These are phyloP conservation scores for Poicephalus gulielmi DNA, from an alignment of 2,113 vertebrate species.

Conservation along the genomic window DNA sequence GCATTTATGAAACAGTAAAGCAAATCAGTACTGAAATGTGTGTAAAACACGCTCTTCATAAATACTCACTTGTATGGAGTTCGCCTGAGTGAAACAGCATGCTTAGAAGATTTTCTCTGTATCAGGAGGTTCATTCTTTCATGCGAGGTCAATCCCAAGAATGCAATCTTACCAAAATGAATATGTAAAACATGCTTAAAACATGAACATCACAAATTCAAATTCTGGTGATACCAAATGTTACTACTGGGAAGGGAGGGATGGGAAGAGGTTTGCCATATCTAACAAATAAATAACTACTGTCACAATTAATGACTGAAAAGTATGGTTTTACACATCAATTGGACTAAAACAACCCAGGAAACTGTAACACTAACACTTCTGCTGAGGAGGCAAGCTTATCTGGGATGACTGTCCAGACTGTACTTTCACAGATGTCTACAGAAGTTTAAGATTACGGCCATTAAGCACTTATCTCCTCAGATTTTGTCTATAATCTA, in stretches of 20 bases:
- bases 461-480: neutral
- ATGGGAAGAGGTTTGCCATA: neutral
- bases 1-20: neutral
- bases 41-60: neutral
- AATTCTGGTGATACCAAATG: neutral
- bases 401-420: neutral
- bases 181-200: neutral
- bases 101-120: conserved; percentile 80
- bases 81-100: conserved; percentile 82
- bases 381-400: neutral
- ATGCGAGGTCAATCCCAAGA: conserved; percentile 89
- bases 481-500: neutral
- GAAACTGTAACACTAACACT: neutral
- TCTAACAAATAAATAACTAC: neutral
- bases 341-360: neutral
- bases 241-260: neutral
- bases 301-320: neutral
- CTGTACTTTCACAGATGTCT: neutral
- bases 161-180: conserved; percentile 76
- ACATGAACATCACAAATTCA: neutral
- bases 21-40: neutral
- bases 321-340: neutral
- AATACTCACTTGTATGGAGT: conserved; percentile 92
- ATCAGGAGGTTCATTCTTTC: conserved; percentile 82
- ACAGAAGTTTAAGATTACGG: neutral